Conservation (phyloP, 2,888 invertebrate species). For the Dynastes hyllus region DNA sequence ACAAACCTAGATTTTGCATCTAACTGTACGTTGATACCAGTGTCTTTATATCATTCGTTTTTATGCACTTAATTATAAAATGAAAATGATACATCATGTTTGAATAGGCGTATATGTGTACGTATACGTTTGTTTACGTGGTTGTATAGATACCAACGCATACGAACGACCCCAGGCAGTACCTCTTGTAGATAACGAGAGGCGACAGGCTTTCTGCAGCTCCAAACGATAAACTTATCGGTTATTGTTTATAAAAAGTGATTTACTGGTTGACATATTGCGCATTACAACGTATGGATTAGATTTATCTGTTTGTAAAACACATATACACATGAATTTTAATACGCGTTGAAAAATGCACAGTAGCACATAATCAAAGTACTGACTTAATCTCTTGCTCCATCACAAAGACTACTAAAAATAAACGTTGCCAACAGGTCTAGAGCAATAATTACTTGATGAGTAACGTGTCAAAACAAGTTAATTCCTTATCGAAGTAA, state of each 20-base stretch:
- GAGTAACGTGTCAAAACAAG: too few species aligned
- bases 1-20: too few species aligned
- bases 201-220: conserved; percentile 58
- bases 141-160: conserved; percentile 3
- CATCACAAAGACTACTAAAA: neutral
- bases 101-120: neutral
- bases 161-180: conserved; percentile 37
- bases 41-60: too few species aligned
- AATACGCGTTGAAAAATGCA: neutral
- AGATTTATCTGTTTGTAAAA: conserved; percentile 25
- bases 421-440: neutral
- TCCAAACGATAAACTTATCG: conserved; percentile 55
- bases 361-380: neutral
- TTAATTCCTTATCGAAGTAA: too few species aligned
- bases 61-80: too few species aligned
- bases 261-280: conserved; percentile 39
- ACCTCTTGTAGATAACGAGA: conserved; percentile 49
- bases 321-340: neutral
- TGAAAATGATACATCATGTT: too few species aligned
- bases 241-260: conserved; percentile 47
- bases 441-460: neutral
- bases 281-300: conserved; percentile 38
- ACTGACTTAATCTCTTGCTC: neutral
- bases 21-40: too few species aligned
- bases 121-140: neutral